phyloP scores from a whole-genome alignment of 2,113 vertebrate species.

The Limanda limanda region DNA sequence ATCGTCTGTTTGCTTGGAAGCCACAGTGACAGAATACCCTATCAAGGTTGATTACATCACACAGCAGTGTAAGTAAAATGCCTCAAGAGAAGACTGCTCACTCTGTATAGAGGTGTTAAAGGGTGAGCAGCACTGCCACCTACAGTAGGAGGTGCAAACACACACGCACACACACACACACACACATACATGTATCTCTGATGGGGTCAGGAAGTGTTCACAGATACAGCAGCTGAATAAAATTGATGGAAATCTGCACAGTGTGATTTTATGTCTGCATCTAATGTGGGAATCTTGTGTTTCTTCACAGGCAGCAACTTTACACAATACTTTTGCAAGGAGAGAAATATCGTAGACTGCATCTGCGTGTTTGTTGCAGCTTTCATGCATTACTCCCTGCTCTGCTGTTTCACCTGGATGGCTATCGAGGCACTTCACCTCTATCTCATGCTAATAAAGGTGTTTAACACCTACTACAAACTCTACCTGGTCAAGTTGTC shows the following conservation, averaged over 20 bases:
- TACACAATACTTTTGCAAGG: fast-evolving
- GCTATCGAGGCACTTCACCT: slow-evolving; percentile 80
- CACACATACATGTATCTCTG: too few relatives aligned
- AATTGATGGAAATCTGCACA: neutral
- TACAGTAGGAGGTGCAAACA: neutral
- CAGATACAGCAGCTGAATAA: neutral
- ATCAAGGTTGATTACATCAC: neutral
- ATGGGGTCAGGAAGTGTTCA: too few relatives aligned
- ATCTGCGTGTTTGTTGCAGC: slow-evolving; percentile 73
- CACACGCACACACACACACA: neutral
- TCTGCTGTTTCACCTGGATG: slow-evolving; percentile 82
- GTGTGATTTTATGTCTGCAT: neutral
- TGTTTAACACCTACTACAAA: slow-evolving; percentile 77
- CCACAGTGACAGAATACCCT: fast-evolving
- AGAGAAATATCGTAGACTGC: fast-evolving
- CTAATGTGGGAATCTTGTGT: neutral
- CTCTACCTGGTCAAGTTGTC: slow-evolving; percentile 77
- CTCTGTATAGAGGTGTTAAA: neutral
- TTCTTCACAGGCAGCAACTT: neutral
- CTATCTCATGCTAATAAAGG: slow-evolving; percentile 76
- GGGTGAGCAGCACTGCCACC: too few relatives aligned
- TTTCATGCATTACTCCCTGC: slow-evolving; percentile 73
- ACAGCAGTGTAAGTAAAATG: neutral
- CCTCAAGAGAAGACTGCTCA: neutral
- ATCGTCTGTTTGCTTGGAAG: fast-evolving